These are phyloP conservation scores for Ifrita kowaldi DNA, from an alignment of 2,113 vertebrate genomes.

Conservation along the genomic window DNA sequence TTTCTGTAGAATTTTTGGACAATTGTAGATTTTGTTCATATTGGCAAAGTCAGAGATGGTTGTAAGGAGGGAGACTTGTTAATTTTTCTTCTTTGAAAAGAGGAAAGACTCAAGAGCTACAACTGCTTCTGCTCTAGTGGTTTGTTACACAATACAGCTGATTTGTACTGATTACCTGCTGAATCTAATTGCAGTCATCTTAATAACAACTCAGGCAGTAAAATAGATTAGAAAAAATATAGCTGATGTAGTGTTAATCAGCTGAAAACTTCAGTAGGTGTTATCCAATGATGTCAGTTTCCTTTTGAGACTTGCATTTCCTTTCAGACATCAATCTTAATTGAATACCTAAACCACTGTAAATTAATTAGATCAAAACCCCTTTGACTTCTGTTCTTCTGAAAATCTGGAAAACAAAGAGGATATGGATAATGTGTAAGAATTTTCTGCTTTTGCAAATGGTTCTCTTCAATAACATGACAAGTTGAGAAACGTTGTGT, in stretches of 20 bases:
- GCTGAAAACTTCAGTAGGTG: not conserved
- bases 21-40: not conserved
- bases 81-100: not conserved
- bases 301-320: not conserved
- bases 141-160: not conserved
- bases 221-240: not conserved
- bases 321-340: not conserved
- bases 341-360: not conserved
- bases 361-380: not conserved
- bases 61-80: not conserved
- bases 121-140: not conserved
- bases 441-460: not conserved
- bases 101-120: not conserved
- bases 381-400: not conserved
- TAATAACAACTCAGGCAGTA: not conserved
- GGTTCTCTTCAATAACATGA: not conserved
- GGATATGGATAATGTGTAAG: not conserved
- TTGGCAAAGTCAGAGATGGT: not conserved
- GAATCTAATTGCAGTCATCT: not conserved
- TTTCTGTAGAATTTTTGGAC: not conserved
- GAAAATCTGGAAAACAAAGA: not conserved
- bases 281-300: not conserved
- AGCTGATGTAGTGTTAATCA: not conserved
- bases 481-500: not conserved
- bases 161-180: not conserved